These are phyloP conservation scores for Spilosoma lubricipeda DNA, from an alignment of 2,888 invertebrate species.

Conservation along the genomic window DNA sequence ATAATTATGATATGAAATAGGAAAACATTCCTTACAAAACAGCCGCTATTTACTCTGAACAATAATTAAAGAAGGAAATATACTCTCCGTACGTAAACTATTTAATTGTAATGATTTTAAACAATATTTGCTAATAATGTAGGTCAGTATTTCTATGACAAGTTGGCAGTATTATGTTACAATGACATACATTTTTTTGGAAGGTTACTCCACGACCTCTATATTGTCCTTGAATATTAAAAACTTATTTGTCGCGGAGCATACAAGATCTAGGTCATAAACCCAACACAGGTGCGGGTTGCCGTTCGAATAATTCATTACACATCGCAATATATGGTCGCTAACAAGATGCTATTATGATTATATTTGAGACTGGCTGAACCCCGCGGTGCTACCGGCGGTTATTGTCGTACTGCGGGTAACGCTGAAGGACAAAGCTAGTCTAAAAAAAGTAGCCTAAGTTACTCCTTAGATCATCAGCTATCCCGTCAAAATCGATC, in stretches of 20 bases:
- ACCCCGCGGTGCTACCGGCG: too few species aligned
- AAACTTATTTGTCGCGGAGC: constrained; percentile 39
- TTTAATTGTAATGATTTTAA: neutral
- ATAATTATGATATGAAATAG: neutral
- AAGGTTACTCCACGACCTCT: constrained; percentile 40
- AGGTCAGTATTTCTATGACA: constrained; percentile 9
- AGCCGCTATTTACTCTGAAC: neutral
- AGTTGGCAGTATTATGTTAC: neutral
- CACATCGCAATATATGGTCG: neutral
- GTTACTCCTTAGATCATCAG: too few species aligned
- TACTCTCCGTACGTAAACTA: neutral
- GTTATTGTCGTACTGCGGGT: too few species aligned
- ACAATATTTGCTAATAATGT: constrained; percentile 1
- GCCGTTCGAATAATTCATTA: constrained; percentile 28
- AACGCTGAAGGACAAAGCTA: too few species aligned
- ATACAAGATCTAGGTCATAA: constrained; percentile 48
- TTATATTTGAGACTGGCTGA: too few species aligned
- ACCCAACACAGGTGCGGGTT: constrained; percentile 30
- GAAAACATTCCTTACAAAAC: neutral
- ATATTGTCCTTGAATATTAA: constrained; percentile 44
- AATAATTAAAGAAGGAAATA: neutral
- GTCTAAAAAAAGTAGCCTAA: too few species aligned
- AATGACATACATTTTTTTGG: constrained; percentile 21
- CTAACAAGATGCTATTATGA: neutral
- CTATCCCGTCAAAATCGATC: too few species aligned